Conservation (phyloP, 2,797 vertebrate genomes). For the Bucorvus abyssinicus region DNA sequence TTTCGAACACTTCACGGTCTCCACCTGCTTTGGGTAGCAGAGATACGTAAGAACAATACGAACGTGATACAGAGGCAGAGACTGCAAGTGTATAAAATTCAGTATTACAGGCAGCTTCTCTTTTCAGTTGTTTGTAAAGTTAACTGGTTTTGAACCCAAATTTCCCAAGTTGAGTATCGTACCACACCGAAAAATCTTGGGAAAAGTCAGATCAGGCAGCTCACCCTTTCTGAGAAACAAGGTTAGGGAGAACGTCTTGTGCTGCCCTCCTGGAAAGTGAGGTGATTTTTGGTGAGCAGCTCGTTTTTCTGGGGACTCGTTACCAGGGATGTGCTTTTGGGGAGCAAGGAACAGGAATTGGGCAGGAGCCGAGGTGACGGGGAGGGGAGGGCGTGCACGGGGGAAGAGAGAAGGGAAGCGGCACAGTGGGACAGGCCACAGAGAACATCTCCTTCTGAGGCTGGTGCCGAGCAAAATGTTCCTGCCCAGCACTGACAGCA, state of each 20-base stretch:
- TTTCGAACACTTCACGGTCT: neutral
- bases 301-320: rapidly evolving
- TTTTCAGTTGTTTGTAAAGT: neutral
- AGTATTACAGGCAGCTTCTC: neutral
- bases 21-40: neutral
- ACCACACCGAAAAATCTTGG: neutral
- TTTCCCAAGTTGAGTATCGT: neutral
- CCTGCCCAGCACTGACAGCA: neutral
- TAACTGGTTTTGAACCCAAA: neutral
- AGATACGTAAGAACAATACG: neutral
- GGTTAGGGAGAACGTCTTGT: neutral
- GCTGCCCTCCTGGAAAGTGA: neutral
- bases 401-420: neutral
- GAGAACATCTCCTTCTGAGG: neutral
- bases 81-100: neutral
- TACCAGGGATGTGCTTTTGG: neutral
- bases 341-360: neutral
- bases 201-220: neutral
- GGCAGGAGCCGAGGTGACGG: neutral
- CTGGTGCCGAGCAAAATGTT: rapidly evolving
- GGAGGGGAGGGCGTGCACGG: rapidly evolving
- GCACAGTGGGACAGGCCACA: rapidly evolving
- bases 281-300: neutral
- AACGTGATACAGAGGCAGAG: neutral
- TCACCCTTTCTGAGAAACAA: neutral